Base-by-base conservation (phyloP, 2,888 invertebrate genomes). In the Zaprionus obscuricornis region DNA sequence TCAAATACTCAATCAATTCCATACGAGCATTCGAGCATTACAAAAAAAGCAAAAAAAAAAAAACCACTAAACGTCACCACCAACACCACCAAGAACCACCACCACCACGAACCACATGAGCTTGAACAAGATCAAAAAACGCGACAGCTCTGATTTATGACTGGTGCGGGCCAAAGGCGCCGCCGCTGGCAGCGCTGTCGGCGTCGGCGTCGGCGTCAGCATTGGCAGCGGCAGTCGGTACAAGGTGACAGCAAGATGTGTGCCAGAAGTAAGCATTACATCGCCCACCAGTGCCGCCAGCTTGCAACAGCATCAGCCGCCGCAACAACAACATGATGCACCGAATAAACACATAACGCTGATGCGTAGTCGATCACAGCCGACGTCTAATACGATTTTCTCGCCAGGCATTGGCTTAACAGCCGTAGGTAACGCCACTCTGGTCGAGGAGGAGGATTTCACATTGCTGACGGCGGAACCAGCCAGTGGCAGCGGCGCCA, bases 91-190 rank as follows among this genome's bases (percentile, higher is more conserved):
- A 68, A 68, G 55, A 59, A 47, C 49, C 55, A 55, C 65, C 52
- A 74, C 68, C 42, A 74, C 66, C 55, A 66, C 55, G 49, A 73
- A 85, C 85, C 86, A 82, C 69, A 84, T 87, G 72, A 88, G 85
- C 76, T 69, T 75, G 67, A 83, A 82, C 77, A 90, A 88, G 81
- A 86, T 90, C 81, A 90, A 89, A 78, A 90, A 90, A 76, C 88
- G 88, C 70, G 89, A 90, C 65, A 89, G 85, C 57, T 79, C 90
- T 36, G 90, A 90, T 83, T 90, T 90, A 90, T 90, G 90, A 90
- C 90, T 90, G 86, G 86, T 89, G 85, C 88, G 88, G 75, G 82
- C 85, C 46, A 88, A 88, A 56, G 83, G 86, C 66, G 82, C 73
- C 68, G 59, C 54, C 55, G 70, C 65, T 49, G 85, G 85, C 64